These are phyloP conservation scores for Aurelia aurita DNA, from an alignment of 30 jellyfish, hydroid and myxozoan genomes.

Conservation along the genomic window DNA sequence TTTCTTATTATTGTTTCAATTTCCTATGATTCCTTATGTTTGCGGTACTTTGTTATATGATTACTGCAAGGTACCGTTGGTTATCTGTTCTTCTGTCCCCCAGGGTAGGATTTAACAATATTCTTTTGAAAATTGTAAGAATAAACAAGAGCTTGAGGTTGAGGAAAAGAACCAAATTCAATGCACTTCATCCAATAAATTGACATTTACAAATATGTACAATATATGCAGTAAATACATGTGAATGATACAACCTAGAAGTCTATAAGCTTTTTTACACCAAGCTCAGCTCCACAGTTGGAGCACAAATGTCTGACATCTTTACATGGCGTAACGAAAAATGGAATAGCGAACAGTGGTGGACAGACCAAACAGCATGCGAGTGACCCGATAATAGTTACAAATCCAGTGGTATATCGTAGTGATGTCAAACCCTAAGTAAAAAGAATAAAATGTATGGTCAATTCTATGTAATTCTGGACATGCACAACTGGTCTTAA, in stretches of 20 bases:
- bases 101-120: too few species aligned
- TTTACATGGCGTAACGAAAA: constrained; percentile 33
- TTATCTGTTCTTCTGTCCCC: too few species aligned
- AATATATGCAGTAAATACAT: neutral
- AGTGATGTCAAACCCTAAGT: constrained; percentile 44
- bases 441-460: neutral
- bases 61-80: too few species aligned
- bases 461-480: too few species aligned
- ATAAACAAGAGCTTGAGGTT: too few species aligned
- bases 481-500: too few species aligned
- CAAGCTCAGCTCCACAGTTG: constrained; percentile 25
- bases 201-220: neutral
- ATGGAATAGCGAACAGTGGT: constrained; percentile 33
- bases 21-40: too few species aligned
- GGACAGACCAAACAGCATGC: constrained; percentile 58
- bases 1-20: too few species aligned
- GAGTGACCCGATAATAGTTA: constrained; percentile 29
- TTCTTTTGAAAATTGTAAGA: too few species aligned
- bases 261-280: constrained; percentile 6
- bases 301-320: constrained; percentile 57
- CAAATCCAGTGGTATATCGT: constrained; percentile 21
- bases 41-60: too few species aligned
- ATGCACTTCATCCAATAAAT: neutral
- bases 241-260: neutral
- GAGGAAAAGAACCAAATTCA: too few species aligned